Evolutionary conservation across 2,888 invertebrate genomes (phyloP), one percentile per base, ranked within the genome.

Genomic region (Euplagia quadripunctaria): DNA sequence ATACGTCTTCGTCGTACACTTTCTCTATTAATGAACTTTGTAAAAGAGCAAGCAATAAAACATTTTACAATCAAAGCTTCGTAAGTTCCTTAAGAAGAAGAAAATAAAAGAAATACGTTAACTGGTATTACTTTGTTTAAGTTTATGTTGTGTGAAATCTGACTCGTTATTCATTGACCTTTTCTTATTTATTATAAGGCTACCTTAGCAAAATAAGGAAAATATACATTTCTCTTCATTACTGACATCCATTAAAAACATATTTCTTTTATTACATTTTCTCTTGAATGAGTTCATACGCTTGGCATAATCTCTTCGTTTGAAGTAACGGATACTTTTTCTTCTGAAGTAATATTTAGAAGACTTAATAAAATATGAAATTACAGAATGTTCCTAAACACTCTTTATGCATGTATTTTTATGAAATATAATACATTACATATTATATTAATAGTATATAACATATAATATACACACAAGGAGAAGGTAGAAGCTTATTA

Each of bases 351-450:
- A 4, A 58, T 4, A 20, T 58, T 55, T 55, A 11, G 63, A 70
- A 75, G 42, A 58, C 41, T 74, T 72, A 69, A 76, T 80, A 31
- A 73, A 76, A 78, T 72, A 66, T 64, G 68, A 78, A 79, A 68
- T 65, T 58, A 31, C 31, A 4, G 43, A 55, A 65, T 64, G 52
- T 70, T 71, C 58, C 61, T 43, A 6, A n/a, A 69, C 31, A 11
- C 4, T 7, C 7, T 12, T 64, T n/a, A 9, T 9, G 52, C 1
- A 9, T 31, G 9, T 17, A 42, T n/a, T 12, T 52, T 31, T 12
- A 8, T 8, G 7, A 49, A 66, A 49, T 31, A 31, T 31, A 31
- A 31, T 31, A 31, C 2, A 31, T 31, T 31, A 1, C 31, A 31
- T n/a, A n/a, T n/a, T n/a, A n/a, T n/a, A n/a, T n/a, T n/a, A n/a